These are phyloP conservation scores for Baryphthengus martii DNA, from an alignment of 2,113 vertebrate species.

Conservation along the genomic window DNA sequence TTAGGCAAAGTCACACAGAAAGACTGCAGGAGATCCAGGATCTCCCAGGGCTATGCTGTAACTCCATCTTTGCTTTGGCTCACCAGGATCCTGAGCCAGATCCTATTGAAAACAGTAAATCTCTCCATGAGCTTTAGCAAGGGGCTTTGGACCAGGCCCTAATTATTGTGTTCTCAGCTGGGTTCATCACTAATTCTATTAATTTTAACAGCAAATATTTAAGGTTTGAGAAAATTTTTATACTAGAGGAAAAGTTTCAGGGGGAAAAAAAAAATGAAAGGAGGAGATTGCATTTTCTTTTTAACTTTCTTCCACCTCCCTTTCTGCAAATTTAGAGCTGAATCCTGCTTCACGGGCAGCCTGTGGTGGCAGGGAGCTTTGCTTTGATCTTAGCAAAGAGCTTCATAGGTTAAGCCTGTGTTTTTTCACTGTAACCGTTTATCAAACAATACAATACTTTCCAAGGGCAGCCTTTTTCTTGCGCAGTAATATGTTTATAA, in stretches of 20 bases:
- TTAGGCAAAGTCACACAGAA: not conserved
- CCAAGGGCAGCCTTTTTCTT: slow-evolving; percentile 4
- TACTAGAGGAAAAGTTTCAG: not conserved
- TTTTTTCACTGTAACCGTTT: slow-evolving; percentile 18
- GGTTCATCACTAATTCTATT: not conserved
- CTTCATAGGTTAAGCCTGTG: slow-evolving; percentile 1
- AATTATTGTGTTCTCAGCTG: slow-evolving; percentile 20
- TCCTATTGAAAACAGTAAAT: not conserved
- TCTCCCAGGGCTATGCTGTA: not conserved
- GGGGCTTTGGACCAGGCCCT: not conserved
- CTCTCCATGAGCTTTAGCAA: not conserved
- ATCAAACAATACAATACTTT: slow-evolving; percentile 17
- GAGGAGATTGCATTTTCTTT: not conserved
- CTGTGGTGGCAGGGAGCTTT: not conserved
- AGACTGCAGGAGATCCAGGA: not conserved
- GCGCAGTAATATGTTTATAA: slow-evolving; percentile 32
- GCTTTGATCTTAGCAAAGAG: slow-evolving; percentile 50
- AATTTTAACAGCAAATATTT: slow-evolving; percentile 35
- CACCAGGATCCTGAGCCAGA: not conserved
- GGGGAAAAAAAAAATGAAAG: not conserved
- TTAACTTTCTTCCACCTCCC: not conserved
- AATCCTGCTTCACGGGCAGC: not conserved
- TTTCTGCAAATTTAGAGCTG: not conserved
- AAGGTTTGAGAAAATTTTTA: not conserved
- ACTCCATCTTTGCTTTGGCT: not conserved